Evolutionary conservation across 1,140 invertebrate species (phyloP), one percentile per base, ranked within the genome.

Genomic region (Sycophaga agraensis): DNA sequence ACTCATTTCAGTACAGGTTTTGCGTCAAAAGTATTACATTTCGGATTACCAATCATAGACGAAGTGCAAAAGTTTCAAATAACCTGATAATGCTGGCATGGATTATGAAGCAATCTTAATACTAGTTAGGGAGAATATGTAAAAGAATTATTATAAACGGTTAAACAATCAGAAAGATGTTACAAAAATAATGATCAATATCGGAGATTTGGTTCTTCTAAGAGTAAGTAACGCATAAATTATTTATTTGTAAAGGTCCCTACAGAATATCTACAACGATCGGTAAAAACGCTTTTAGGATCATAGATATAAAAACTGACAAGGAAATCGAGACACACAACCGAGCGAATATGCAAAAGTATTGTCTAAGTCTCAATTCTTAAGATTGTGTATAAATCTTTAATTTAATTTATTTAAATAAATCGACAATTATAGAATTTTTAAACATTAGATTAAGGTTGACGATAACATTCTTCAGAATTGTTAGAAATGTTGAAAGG

Each of bases 1-100:
- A 55, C 46, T 14, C 48, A 49, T 48, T 43, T 26, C 16, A 70
- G 65, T 14, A 80, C 73, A 0, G 68, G 71, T 0, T 74, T 53
- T 43, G 69, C 68, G 0, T 78, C 65, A 2, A 28, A 39, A 21
- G 57, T 63, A 26, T 46, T 66, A 12, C 57, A 66, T 57, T 66
- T 28, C 34, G 57, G 51, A 22, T 16, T 34, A 40, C 11, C 12
- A 2, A 17, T 60, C 6, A 34, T 22, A 8, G 57, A 63, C 26
- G 16, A 53, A 24, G 34, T 66, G 1, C 24, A 53, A 14, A 43
- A 53, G 7, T 14, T 39, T n/a, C n/a, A n/a, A 14, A 39, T 53
- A 39, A 31, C 49, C 3, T 14, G 46, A 9, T 19, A n/a, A 22
- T 4, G 28, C 1, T 2, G 5, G 16, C n/a, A 42, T 19, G 1